Evolutionary conservation across 2,797 vertebrate species (phyloP), one percentile per base, ranked within the genome.

Genomic region (Botia kubotai): DNA sequence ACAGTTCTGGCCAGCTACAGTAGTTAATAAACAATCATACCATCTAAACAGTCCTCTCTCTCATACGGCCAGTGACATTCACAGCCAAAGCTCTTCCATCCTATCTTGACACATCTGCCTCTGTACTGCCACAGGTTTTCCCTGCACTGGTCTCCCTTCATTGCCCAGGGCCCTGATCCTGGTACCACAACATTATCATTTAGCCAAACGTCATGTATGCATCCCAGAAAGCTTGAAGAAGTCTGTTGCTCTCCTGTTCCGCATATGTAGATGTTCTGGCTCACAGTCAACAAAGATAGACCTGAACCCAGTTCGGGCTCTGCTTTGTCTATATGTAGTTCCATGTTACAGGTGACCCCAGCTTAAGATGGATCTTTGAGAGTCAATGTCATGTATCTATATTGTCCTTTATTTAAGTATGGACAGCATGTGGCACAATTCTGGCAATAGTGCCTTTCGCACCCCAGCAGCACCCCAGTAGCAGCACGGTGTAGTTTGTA

Each of bases 141-240:
- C 29, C 93, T 92, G 83, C 97, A 99, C 89, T 92, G 94, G 84
- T 97, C 94, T n/a, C 83, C 86, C 91, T 88, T 93, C 92, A 57
- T 82, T 86, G 84, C 98, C 82, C 16, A 78, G 80, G 88, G 83
- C 5, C 84, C 26, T 6, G 82, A 77, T 68, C 88, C 92, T 0
- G 91, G 91, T 81, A 94, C 90, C 89, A 97, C 84, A 83, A 90
- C 75, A 65, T 63, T 89, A 2, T 90, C 93, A 86, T 94, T 94
- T 84, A 97, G 88, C 63, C 87, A 89, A 83, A 98, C 89, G 79
- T 99, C 96, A 87, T 94, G 94, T 83, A 98, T 93, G 88, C 97
- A 99, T 88, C 97, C 97, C 80, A 96, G 88, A 89, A 98, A 96
- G 58, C 90, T 88, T 81, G 93, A 87, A 1, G 88, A 83, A 80